These are phyloP conservation scores for Platysternon megacephalum DNA, from an alignment of 2,113 vertebrate genomes.

Conservation along the genomic window DNA sequence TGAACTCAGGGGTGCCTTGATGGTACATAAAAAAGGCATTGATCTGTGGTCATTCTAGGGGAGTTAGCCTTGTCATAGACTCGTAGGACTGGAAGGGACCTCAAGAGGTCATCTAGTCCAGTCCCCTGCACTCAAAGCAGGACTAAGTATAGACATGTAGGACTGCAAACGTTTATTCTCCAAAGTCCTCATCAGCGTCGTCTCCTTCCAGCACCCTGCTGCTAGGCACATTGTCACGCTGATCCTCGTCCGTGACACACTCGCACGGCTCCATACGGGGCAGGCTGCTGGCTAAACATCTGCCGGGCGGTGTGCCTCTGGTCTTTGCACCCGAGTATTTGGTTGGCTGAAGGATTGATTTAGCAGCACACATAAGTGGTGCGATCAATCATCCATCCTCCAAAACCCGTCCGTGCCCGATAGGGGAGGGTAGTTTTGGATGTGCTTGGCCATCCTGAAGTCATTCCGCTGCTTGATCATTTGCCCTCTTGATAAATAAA, in stretches of 20 bases:
- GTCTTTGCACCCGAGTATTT: not conserved
- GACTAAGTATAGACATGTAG: not conserved
- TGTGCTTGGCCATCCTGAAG: not conserved
- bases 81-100: no score
- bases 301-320: not conserved
- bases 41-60: not conserved
- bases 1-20: not conserved
- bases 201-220: not conserved
- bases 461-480: not conserved
- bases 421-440: not conserved
- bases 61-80: not conserved
- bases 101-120: no score
- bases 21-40: not conserved
- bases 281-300: not conserved
- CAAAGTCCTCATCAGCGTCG: not conserved
- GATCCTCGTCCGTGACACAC: no score
- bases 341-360: not conserved
- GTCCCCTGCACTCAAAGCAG: no score
- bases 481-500: not conserved
- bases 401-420: not conserved
- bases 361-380: not conserved
- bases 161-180: not conserved
- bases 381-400: not conserved
- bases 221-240: not conserved
- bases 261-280: not conserved